Evolutionary conservation across 2,888 invertebrate species (phyloP), one percentile per base, ranked within the genome.

Genomic region (Drosophila testacea): DNA sequence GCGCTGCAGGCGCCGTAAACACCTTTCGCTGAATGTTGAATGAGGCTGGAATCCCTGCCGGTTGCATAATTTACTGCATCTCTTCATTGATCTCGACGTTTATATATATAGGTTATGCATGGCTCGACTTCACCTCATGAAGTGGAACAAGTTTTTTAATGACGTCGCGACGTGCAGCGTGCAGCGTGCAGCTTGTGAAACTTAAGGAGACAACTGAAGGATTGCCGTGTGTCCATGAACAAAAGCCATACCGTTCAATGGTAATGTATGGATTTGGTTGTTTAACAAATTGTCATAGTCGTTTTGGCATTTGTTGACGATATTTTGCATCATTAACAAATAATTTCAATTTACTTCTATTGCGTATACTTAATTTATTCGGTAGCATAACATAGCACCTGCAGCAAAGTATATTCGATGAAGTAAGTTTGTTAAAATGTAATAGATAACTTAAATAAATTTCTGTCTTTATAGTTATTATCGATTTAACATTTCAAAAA

Each of bases 31-130:
- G 32, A 7, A 9, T 11, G 55, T 27, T 11, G 30, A 10, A n/a
- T 30, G 27, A 9, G 44, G 22, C 38, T 48, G 64, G 46, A n/a
- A 60, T 77, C 77, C 77, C 73, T 73, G 77, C 52, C 65, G 79
- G 67, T 85, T 85, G 79, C 85, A 86, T 86, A 85, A 86, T 86
- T 86, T 85, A 86, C 73, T 62, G 77, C 81, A 77, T 83, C 79
- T 77, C 68, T 74, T 73, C 72, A 83, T 84, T 77, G 83, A 86
- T 77, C 72, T 81, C 69, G 84, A 86, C 86, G 62, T 75, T 79
- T 73, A 86, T 83, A 75, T 73, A 86, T 83, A 75, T 79, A 47
- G 79, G 86, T 81, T 86, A 86, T 79, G 77, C 69, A 71, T 65
- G 70, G 65, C 59, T 44, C 44, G 11, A 41, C 28, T 42, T 50